Evolutionary conservation across 2,888 invertebrate genomes (phyloP).

Genomic region (Aethes cnicana): DNA sequence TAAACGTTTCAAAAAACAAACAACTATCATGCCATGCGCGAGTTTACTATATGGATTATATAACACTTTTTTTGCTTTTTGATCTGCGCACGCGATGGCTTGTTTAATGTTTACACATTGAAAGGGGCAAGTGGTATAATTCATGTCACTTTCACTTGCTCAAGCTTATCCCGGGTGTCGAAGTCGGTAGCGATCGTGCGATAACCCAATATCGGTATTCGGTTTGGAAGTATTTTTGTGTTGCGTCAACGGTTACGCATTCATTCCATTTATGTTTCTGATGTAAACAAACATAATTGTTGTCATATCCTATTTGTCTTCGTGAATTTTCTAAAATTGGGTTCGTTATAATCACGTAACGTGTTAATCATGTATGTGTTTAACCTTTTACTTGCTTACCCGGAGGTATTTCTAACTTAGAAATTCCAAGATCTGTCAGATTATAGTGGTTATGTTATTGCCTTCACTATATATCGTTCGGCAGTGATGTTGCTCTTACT

Average conservation of each 20-base stretch:
- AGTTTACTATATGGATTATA: conserved; percentile 18
- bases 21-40: conserved; percentile 17
- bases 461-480: too few relatives aligned
- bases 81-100: conserved; percentile 24
- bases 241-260: conserved; percentile 16
- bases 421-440: too few relatives aligned
- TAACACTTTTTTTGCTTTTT: conserved; percentile 23
- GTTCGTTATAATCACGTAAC: too few relatives aligned
- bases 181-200: conserved; percentile 31
- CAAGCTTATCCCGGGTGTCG: conserved; percentile 29
- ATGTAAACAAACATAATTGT: conserved; percentile 14
- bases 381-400: too few relatives aligned
- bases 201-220: conserved; percentile 24
- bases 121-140: conserved; percentile 24
- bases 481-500: too few relatives aligned
- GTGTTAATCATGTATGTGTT: too few relatives aligned
- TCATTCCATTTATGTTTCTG: conserved; percentile 21
- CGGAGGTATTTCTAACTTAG: too few relatives aligned
- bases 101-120: conserved; percentile 25
- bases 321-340: not conserved
- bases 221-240: conserved; percentile 1
- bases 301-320: conserved; percentile 11
- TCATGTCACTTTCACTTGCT: conserved; percentile 33
- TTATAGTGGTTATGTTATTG: too few relatives aligned
- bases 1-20: conserved; percentile 26